phyloP scores from a whole-genome alignment of 2,888 invertebrate genomes.

The Drosophila mayaguana region DNA sequence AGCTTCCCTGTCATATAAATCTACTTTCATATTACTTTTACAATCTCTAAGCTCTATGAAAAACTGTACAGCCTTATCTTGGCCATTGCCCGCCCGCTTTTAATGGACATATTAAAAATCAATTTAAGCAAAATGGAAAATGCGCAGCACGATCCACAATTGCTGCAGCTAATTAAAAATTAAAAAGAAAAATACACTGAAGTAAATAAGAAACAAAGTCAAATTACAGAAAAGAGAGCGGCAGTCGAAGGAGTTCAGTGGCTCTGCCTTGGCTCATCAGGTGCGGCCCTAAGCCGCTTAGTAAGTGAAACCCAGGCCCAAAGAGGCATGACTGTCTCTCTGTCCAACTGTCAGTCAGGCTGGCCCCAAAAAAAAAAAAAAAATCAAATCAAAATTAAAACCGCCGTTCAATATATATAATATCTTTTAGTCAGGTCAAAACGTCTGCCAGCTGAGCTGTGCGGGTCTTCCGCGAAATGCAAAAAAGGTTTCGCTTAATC shows the following conservation, averaged over 20 bases:
- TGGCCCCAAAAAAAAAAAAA: conserved; percentile 22
- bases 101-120: conserved; percentile 7
- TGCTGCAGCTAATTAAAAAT: conserved; percentile 69
- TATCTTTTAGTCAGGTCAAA: background rate
- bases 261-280: conserved; percentile 44
- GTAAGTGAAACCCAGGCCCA: conserved; percentile 76
- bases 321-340: conserved; percentile 18
- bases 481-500: conserved; percentile 67
- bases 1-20: background rate
- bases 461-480: conserved; percentile 67
- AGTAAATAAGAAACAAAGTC: background rate
- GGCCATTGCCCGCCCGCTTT: background rate
- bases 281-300: conserved; percentile 76
- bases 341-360: conserved; percentile 32
- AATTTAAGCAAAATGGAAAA: conserved; percentile 37
- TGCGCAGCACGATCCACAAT: conserved; percentile 51
- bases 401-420: too few relatives aligned
- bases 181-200: conserved; percentile 12
- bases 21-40: too few relatives aligned
- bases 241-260: conserved; percentile 17
- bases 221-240: conserved; percentile 32
- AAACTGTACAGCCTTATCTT: too few relatives aligned
- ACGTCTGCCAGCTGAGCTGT: conserved; percentile 42
- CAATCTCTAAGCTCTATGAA: too few relatives aligned
- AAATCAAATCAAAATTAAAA: too few relatives aligned